A percentile compares a stretch with the other conserved stretches of the same genome.
Evolutionary conservation across 2,113 vertebrate species (phyloP).

Genomic region (Bettongia penicillata): DNA sequence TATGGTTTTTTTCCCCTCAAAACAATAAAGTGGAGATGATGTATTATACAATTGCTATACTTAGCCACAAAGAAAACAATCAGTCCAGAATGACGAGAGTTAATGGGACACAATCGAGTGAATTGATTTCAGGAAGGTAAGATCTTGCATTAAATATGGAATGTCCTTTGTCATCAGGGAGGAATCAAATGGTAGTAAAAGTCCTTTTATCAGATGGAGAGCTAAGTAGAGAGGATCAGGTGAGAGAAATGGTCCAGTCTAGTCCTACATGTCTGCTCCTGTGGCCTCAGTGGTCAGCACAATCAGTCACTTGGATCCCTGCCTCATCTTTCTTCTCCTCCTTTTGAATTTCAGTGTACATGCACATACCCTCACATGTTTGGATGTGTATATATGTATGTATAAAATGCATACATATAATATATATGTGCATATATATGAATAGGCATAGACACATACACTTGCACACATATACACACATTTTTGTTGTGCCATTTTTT

Average conservation of each 20-base stretch:
- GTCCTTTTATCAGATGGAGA: neutral
- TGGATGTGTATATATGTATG: neutral
- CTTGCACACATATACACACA: no score
- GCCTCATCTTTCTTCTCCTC: neutral
- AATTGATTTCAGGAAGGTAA: neutral
- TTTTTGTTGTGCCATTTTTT: no score
- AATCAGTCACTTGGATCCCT: neutral
- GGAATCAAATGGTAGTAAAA: neutral
- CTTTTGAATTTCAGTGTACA: neutral
- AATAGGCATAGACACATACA: no score
- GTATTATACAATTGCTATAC: neutral
- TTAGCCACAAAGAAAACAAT: neutral
- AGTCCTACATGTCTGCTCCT: neutral
- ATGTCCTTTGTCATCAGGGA: neutral
- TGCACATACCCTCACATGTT: no score
- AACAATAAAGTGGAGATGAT: neutral
- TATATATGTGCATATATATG: no score
- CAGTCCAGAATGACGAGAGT: neutral
- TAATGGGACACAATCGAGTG: neutral
- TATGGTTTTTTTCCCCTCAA: neutral
- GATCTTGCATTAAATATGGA: neutral
- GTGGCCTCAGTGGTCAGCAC: neutral
- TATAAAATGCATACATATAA: no score
- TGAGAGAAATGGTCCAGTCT: neutral
- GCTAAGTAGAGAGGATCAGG: neutral